These are phyloP conservation scores for Cervus canadensis DNA, from an alignment of 2,113 vertebrate genomes.

Conservation along the genomic window DNA sequence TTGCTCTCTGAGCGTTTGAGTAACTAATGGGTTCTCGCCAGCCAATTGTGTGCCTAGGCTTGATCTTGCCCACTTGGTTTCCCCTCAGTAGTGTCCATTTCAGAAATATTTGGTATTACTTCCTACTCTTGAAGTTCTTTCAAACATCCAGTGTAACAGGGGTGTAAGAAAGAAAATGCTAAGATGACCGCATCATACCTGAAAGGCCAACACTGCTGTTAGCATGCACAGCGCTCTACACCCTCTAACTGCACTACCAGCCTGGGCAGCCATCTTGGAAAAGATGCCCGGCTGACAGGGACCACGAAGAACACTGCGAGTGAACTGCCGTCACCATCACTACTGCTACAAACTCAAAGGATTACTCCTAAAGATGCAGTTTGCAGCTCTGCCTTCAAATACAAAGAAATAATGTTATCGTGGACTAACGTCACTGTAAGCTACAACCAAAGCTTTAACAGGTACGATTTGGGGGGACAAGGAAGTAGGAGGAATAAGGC, in stretches of 20 bases:
- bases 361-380: background rate
- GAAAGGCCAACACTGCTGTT: background rate
- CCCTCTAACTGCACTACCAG: slow-evolving; percentile 31
- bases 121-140: background rate
- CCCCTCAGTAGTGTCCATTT: background rate
- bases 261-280: slow-evolving; percentile 72
- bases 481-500: slow-evolving; percentile 5
- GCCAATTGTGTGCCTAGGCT: background rate
- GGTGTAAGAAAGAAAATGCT: background rate
- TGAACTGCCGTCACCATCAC: background rate
- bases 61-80: background rate
- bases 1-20: background rate
- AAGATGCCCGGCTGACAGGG: slow-evolving; percentile 57
- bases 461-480: background rate
- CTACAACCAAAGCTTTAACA: background rate
- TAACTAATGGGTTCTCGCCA: background rate
- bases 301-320: background rate
- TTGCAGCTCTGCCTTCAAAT: background rate
- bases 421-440: background rate
- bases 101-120: background rate
- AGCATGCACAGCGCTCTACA: background rate
- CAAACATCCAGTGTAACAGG: background rate
- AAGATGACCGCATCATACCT: slow-evolving; percentile 15
- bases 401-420: background rate
- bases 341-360: background rate